Evolutionary conservation across 2,797 vertebrate species (phyloP).

Genomic region (Tenualosa thibaudeaui): DNA sequence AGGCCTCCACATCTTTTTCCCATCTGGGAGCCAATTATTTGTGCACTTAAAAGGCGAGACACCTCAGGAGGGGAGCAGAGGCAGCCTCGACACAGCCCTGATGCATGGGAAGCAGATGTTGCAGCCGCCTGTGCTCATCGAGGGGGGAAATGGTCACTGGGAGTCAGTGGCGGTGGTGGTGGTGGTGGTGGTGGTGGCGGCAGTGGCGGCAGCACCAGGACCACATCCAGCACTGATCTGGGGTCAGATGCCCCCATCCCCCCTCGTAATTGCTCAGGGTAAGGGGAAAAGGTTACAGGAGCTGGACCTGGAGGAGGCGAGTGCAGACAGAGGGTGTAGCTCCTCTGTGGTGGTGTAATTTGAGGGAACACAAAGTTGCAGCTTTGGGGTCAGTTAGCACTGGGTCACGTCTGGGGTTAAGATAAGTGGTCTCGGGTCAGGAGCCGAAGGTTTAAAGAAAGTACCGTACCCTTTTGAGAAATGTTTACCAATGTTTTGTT

Average conservation of each 20-base stretch:
- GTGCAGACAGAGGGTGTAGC: background rate
- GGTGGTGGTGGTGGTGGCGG: background rate
- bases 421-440: background rate
- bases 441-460: background rate
- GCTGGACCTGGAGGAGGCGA: background rate
- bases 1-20: conserved; percentile 88
- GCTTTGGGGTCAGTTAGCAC: conserved; percentile 10
- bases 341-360: background rate
- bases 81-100: conserved; percentile 70
- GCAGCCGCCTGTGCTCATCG: background rate
- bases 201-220: background rate
- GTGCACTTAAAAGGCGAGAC: conserved; percentile 87
- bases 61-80: conserved; percentile 89
- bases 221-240: background rate
- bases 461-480: background rate
- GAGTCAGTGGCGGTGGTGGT: background rate
- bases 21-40: conserved; percentile 93
- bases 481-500: background rate
- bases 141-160: background rate
- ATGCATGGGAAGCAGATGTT: conserved; percentile 86
- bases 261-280: conserved; percentile 12
- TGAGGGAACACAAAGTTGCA: background rate
- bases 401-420: conserved; percentile 4
- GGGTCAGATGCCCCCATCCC: background rate
- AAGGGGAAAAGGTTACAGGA: conserved; percentile 2